phyloP scores from a whole-genome alignment of 2,888 invertebrate genomes.

The Poecilobothrus nobilitatus region DNA sequence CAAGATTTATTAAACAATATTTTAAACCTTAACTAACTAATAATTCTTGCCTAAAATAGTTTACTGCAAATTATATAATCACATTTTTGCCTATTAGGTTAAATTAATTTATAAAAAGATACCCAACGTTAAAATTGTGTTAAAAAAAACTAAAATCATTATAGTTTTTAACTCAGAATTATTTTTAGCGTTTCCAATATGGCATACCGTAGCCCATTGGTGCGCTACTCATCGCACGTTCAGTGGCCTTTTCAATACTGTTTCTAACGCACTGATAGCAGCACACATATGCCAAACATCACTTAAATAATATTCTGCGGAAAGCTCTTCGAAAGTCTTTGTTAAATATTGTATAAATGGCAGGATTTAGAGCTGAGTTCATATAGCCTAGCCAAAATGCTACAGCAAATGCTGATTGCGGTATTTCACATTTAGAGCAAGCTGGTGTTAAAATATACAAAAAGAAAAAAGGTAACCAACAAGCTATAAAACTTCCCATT shows the following conservation, averaged over 20 bases:
- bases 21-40: neutral
- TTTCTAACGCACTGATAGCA: slow-evolving; percentile 63
- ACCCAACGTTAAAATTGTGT: no score
- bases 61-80: neutral
- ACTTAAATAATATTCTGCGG: slow-evolving; percentile 90
- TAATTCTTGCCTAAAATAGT: neutral
- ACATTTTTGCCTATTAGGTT: neutral
- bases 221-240: slow-evolving; percentile 46
- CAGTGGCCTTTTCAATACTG: slow-evolving; percentile 45
- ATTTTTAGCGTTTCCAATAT: neutral
- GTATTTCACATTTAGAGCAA: slow-evolving; percentile 65
- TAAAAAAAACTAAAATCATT: no score
- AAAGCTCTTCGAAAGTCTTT: slow-evolving; percentile 95
- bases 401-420: slow-evolving; percentile 76
- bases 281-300: slow-evolving; percentile 81
- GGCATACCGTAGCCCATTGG: slow-evolving; percentile 40
- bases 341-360: slow-evolving; percentile 95
- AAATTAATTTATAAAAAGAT: no score
- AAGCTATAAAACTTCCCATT: slow-evolving; percentile 97
- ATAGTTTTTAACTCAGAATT: neutral
- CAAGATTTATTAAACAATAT: neutral
- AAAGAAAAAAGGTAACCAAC: slow-evolving; percentile 97
- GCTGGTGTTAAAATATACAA: slow-evolving; percentile 81
- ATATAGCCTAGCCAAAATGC: slow-evolving; percentile 97
- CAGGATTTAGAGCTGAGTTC: slow-evolving; percentile 92